Conservation (phyloP, 2,113 vertebrate genomes). For the Caranx melampygus region DNA sequence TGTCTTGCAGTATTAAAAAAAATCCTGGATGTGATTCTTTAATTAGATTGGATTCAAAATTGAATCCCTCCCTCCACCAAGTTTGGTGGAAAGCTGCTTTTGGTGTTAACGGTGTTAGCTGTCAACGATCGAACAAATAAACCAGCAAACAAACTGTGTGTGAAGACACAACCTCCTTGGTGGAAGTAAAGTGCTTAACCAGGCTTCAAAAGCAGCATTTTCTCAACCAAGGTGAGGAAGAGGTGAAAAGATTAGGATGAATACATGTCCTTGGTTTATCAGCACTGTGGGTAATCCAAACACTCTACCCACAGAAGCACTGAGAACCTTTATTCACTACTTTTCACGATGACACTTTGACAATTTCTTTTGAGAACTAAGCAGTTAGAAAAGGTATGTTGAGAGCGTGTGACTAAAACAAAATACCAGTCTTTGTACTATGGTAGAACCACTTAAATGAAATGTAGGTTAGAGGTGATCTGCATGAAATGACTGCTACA, state of each 20-base stretch:
- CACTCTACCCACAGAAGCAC: constrained; percentile 10
- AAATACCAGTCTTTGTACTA: neutral
- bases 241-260: constrained; percentile 23
- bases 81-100: no score
- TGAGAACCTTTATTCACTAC: constrained; percentile 17
- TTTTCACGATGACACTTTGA: constrained; percentile 14
- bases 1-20: no score
- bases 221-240: neutral
- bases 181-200: neutral
- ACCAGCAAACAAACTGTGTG: no score
- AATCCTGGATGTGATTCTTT: no score
- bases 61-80: no score
- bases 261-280: constrained; percentile 28
- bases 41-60: no score
- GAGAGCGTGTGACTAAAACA: constrained; percentile 1
- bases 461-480: constrained; percentile 38
- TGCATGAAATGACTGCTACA: constrained; percentile 44
- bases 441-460: constrained; percentile 3
- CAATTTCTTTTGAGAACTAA: constrained; percentile 17
- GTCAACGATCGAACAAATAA: no score
- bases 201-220: constrained; percentile 13
- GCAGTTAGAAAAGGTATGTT: constrained; percentile 12
- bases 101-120: no score
- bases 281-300: constrained; percentile 18
- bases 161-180: no score